These are phyloP conservation scores for Epicauta chinensis DNA, from an alignment of 1,140 invertebrate genomes.

Conservation along the genomic window DNA sequence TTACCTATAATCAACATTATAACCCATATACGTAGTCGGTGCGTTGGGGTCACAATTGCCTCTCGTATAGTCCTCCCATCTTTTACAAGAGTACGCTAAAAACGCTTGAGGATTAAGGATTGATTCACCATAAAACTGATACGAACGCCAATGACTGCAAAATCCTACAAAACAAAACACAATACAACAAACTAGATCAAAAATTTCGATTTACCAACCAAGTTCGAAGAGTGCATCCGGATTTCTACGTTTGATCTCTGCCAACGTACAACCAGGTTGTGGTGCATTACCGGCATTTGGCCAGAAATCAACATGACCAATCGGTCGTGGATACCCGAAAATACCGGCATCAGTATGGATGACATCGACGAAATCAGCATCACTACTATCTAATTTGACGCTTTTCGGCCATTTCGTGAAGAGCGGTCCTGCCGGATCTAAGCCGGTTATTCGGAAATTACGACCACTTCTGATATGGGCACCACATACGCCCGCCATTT, in stretches of 20 bases:
- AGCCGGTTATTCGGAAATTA: slow-evolving; percentile 42
- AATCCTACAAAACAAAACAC: slow-evolving; percentile 48
- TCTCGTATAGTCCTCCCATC: slow-evolving; percentile 50
- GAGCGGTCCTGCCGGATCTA: slow-evolving; percentile 53
- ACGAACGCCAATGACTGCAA: slow-evolving; percentile 68
- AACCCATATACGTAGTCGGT: slow-evolving; percentile 32
- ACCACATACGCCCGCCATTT: slow-evolving; percentile 55
- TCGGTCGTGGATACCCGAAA: slow-evolving; percentile 52
- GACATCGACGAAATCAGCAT: slow-evolving; percentile 70
- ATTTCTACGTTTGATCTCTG: slow-evolving; percentile 37
- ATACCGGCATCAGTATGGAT: slow-evolving; percentile 69
- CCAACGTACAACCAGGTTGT: slow-evolving; percentile 58
- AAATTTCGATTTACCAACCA: slow-evolving; percentile 23
- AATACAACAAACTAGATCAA: background rate
- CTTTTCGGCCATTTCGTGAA: slow-evolving; percentile 43
- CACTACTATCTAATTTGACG: slow-evolving; percentile 47
- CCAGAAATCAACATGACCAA: slow-evolving; percentile 69
- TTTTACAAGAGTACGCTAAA: slow-evolving; percentile 51
- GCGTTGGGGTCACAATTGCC: slow-evolving; percentile 47
- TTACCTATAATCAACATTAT: slow-evolving; percentile 32
- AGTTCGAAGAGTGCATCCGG: slow-evolving; percentile 36
- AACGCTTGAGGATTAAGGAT: slow-evolving; percentile 53
- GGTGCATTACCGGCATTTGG: slow-evolving; percentile 58
- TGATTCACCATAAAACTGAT: slow-evolving; percentile 62
- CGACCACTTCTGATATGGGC: slow-evolving; percentile 37